phyloP scores from a whole-genome alignment of 2,888 invertebrate species.

The Cephus pygmeus region DNA sequence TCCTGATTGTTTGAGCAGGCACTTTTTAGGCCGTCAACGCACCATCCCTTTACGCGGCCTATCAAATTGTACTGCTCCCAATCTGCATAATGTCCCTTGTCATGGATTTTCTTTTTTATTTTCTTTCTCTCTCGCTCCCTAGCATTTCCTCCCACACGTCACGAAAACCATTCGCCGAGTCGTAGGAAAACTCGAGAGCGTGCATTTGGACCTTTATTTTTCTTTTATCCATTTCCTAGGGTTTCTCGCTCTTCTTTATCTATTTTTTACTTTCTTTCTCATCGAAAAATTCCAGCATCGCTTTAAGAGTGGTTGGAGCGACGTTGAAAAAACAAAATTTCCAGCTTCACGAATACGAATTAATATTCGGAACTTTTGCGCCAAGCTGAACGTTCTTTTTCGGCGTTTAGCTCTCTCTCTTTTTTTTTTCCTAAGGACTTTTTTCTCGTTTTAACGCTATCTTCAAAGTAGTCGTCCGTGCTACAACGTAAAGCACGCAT shows the following conservation, averaged over 20 bases:
- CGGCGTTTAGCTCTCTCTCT: neutral
- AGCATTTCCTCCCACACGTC: neutral
- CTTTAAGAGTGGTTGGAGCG: neutral
- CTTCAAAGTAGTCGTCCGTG: neutral
- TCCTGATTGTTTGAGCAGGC: neutral
- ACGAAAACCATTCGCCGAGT: neutral
- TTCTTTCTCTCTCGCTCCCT: neutral
- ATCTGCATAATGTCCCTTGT: neutral
- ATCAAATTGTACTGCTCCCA: slow-evolving; percentile 1
- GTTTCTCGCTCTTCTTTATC: neutral
- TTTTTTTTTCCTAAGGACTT: neutral
- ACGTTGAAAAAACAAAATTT: neutral
- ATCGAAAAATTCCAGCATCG: neutral
- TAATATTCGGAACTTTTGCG: neutral
- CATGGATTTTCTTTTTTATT: neutral
- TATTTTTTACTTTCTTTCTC: neutral
- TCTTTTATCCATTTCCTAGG: neutral
- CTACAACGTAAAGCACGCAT: neutral
- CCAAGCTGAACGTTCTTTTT: neutral
- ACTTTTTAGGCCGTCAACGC: neutral
- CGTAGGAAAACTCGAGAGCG: neutral
- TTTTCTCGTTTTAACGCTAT: neutral
- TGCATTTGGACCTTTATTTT: neutral
- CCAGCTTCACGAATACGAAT: neutral
- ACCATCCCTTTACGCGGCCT: neutral